Conservation (phyloP, 2,113 vertebrate genomes). For the Tachuris rubrigastra region DNA sequence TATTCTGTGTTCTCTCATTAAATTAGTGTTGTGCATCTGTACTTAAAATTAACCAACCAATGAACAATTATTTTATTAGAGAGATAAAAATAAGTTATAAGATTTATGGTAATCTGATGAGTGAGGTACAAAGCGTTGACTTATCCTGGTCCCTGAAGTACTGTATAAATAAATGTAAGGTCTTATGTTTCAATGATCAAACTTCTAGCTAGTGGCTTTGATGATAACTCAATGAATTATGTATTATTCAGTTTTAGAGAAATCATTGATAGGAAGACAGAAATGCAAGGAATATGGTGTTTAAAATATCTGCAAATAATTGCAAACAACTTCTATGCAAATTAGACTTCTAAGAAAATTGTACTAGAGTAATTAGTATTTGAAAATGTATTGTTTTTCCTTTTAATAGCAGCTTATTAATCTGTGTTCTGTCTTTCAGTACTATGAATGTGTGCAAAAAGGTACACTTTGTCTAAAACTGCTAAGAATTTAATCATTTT, state of each 20-base stretch:
- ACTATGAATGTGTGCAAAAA: neutral
- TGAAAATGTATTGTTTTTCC: neutral
- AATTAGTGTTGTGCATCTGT: neutral
- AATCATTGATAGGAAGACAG: neutral
- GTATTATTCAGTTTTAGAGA: neutral
- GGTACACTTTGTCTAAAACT: neutral
- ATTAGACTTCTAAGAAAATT: neutral
- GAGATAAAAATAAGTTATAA: neutral
- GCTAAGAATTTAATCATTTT: neutral
- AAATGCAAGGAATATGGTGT: neutral
- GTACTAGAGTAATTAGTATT: neutral
- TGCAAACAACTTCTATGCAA: neutral
- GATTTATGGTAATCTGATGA: neutral
- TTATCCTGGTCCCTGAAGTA: neutral
- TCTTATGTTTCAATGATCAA: neutral
- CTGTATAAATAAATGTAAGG: neutral
- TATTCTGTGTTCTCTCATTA: neutral
- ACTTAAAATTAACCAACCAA: neutral
- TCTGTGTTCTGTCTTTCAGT: neutral
- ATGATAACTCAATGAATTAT: neutral
- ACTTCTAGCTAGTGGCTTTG: neutral
- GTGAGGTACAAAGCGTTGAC: neutral
- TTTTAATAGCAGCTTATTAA: neutral
- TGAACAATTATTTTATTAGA: neutral
- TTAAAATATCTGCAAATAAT: neutral